Percentiles rank a stretch among this genome's conserved stretches.
Evolutionary conservation across 2,113 vertebrate species (phyloP).

Genomic region (Phyllopteryx taeniolatus): DNA sequence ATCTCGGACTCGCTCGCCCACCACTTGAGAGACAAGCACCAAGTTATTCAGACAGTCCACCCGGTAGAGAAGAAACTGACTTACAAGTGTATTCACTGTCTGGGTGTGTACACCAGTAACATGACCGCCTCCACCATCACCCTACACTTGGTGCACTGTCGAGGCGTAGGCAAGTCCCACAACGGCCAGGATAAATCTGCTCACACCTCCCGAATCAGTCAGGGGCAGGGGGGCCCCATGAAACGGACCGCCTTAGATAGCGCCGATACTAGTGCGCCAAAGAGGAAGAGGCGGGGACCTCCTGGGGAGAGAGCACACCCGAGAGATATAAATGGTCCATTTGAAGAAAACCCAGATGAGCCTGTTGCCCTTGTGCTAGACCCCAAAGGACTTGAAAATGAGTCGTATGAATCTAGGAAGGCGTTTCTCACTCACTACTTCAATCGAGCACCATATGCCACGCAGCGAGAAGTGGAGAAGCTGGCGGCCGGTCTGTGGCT

Average conservation of each 20-base stretch:
- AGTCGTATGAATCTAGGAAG: conserved; percentile 92
- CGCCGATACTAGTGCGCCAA: conserved; percentile 79
- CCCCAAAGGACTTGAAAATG: conserved; percentile 91
- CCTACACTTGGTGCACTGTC: conserved; percentile 92
- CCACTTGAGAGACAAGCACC: conserved; percentile 92
- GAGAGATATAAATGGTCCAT: conserved; percentile 62
- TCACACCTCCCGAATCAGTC: conserved; percentile 77
- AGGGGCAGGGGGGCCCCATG: conserved; percentile 75
- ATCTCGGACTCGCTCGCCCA: conserved; percentile 95
- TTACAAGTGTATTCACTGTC: conserved; percentile 97
- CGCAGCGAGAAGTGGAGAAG: conserved; percentile 88
- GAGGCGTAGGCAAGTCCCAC: conserved; percentile 93
- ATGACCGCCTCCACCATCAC: conserved; percentile 99
- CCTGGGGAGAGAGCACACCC: conserved; percentile 69
- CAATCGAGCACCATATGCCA: conserved; percentile 87
- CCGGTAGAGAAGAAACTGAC: conserved; percentile 98
- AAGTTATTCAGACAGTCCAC: conserved; percentile 97
- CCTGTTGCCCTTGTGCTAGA: conserved; percentile 87
- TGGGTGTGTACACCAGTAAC: conserved; percentile 97
- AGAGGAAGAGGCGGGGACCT: conserved; percentile 80
- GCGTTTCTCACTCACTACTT: conserved; percentile 93
- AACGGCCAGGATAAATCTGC: conserved; percentile 87
- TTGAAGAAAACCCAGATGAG: conserved; percentile 88
- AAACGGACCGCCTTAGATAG: conserved; percentile 81
- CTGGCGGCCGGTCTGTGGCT: conserved; percentile 91